phyloP scores from a whole-genome alignment of 2,113 vertebrate species.

The Percopsis transmontana region DNA sequence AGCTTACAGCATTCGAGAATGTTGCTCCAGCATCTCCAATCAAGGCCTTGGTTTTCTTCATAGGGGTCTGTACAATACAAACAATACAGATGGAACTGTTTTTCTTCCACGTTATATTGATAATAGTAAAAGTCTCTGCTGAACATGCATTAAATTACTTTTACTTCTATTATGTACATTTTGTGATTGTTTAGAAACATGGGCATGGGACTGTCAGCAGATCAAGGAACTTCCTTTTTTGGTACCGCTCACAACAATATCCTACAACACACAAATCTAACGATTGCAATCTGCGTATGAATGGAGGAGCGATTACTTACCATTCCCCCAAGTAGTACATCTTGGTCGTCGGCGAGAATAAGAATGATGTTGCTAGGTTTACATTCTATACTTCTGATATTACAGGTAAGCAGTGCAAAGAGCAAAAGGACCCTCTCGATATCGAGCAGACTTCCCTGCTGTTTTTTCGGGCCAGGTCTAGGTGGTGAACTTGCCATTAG shows the following conservation, averaged over 20 bases:
- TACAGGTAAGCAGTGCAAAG: slow-evolving; percentile 62
- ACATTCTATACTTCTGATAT: slow-evolving; percentile 60
- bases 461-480: not conserved
- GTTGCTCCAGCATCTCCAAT: slow-evolving; percentile 78
- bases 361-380: slow-evolving; percentile 75
- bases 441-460: not conserved
- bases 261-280: no score
- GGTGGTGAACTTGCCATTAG: slow-evolving; percentile 55
- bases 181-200: no score
- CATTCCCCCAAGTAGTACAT: slow-evolving; percentile 78
- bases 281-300: not conserved
- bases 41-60: slow-evolving; percentile 73
- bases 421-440: slow-evolving; percentile 11
- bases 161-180: no score
- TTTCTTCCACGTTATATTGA: not conserved
- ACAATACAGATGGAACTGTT: not conserved
- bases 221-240: no score
- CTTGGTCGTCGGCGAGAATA: slow-evolving; percentile 82
- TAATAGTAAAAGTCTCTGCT: no score
- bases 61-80: slow-evolving; percentile 69
- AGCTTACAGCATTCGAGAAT: slow-evolving; percentile 79
- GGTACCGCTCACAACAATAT: no score
- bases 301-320: slow-evolving; percentile 60
- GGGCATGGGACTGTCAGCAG: no score
- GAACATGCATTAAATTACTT: no score